These are phyloP conservation scores for Glandiceps talaboti DNA, from an alignment of 53 echinoderm and acorn worm species.

Conservation along the genomic window DNA sequence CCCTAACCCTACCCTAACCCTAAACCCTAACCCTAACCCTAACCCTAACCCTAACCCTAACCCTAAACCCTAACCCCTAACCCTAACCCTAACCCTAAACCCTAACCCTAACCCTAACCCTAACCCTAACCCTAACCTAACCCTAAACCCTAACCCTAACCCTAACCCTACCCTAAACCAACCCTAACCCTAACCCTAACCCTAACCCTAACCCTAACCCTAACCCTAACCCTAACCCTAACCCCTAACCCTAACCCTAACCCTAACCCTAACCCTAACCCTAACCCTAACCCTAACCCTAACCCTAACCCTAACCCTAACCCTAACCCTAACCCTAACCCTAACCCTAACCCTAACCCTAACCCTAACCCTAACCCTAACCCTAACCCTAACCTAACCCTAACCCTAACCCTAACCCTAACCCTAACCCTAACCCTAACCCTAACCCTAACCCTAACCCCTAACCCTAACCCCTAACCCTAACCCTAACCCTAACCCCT, in stretches of 20 bases:
- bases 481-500: conserved; percentile 27
- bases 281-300: conserved; percentile 33
- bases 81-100: conserved; percentile 19
- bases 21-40: conserved; percentile 17
- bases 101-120: conserved; percentile 26
- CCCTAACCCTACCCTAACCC: conserved; percentile 31
- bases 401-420: conserved; percentile 13
- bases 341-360: conserved; percentile 27
- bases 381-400: conserved; percentile 15
- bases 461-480: conserved; percentile 23
- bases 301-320: conserved; percentile 23
- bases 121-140: conserved; percentile 21
- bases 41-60: conserved; percentile 16
- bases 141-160: conserved; percentile 15
- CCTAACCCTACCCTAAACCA: conserved; percentile 22
- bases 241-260: conserved; percentile 12
- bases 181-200: conserved; percentile 39
- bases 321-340: conserved; percentile 26
- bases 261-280: conserved; percentile 30
- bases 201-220: conserved; percentile 33
- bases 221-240: conserved; percentile 27
- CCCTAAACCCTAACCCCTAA: conserved; percentile 24
- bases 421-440: conserved; percentile 41
- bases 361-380: conserved; percentile 23
- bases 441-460: conserved; percentile 28